Conservation (phyloP, 2,888 invertebrate species). For the Noctuana brunneofusca region DNA sequence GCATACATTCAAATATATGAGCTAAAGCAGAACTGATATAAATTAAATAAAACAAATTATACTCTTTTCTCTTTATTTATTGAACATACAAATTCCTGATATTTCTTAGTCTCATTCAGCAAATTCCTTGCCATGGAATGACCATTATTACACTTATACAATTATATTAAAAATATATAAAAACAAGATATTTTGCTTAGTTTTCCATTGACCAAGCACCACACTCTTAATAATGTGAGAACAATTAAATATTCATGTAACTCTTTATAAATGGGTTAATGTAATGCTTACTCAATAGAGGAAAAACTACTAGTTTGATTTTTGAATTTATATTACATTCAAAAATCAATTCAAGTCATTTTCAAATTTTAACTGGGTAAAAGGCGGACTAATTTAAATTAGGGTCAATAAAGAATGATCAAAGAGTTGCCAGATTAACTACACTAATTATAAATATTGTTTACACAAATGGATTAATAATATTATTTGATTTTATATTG, state of each 20-base stretch:
- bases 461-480: too few relatives aligned
- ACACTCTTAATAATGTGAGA: not conserved
- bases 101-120: slow-evolving; percentile 37
- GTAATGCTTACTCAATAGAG: not conserved
- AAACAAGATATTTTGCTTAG: slow-evolving; percentile 5
- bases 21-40: slow-evolving; percentile 72
- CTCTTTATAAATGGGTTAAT: too few relatives aligned
- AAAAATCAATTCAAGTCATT: not conserved
- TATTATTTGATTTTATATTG: too few relatives aligned
- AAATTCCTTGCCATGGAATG: slow-evolving; percentile 35
- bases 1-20: slow-evolving; percentile 97
- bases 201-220: not conserved
- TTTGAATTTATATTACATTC: not conserved
- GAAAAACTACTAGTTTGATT: not conserved
- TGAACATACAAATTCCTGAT: slow-evolving; percentile 70
- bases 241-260: too few relatives aligned
- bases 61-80: slow-evolving; percentile 62
- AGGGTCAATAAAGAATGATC: not conserved
- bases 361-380: too few relatives aligned
- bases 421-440: not conserved
- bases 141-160: slow-evolving; percentile 36
- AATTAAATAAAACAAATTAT: slow-evolving; percentile 49
- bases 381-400: too few relatives aligned
- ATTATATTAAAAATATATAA: slow-evolving; percentile 31
- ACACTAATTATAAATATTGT: not conserved